Evolutionary conservation across 2,888 invertebrate genomes (phyloP), one percentile per base, ranked within the genome.

Genomic region (Portevinia maculata): DNA sequence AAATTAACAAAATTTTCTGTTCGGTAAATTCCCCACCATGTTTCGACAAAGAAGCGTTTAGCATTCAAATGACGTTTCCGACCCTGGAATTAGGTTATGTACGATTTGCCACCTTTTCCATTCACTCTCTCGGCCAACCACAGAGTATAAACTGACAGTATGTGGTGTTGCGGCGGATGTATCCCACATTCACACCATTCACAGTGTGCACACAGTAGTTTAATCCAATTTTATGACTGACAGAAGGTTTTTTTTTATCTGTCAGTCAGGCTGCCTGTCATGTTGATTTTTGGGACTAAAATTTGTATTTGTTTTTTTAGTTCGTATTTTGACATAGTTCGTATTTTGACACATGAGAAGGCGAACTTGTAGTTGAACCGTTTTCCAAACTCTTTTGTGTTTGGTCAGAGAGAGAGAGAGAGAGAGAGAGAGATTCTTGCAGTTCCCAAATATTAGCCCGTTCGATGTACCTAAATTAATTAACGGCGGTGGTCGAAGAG

Each of bases 1-100:
- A 84, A 84, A 84, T 84, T 84, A 84, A 84, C 73, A 84, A 79
- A 84, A 84, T 84, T 79, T 65, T 79, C 64, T 79, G 59, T 79
- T 73, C 60, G 60, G 70, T 44, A 57, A 71, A 65, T 67, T 67
- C 71, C 55, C 60, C 34, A 57, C 41, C 69, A 64, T 74, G 53
- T 44, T 64, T 34, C 28, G 53, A 52, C 55, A 28, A 28, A 15
- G 37, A 39, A 39, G 28, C 67, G 83, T 83, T 83, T 83, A 83
- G 67, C 78, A 83, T 83, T 83, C 83, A 83, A 78, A 83, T 83
- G 76, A 67, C 62, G 67, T 62, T 83, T 48, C 65, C 48, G 67
- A 69, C 71, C 67, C 53, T 39, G 53, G 78, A 83, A 83, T 83
- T 83, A 83, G 83, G 83, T 83, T 83, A 83, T 78, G 78, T 73